These are phyloP conservation scores for Drosophila sulfurigaster DNA, from an alignment of 1,140 invertebrate species.

Conservation along the genomic window DNA sequence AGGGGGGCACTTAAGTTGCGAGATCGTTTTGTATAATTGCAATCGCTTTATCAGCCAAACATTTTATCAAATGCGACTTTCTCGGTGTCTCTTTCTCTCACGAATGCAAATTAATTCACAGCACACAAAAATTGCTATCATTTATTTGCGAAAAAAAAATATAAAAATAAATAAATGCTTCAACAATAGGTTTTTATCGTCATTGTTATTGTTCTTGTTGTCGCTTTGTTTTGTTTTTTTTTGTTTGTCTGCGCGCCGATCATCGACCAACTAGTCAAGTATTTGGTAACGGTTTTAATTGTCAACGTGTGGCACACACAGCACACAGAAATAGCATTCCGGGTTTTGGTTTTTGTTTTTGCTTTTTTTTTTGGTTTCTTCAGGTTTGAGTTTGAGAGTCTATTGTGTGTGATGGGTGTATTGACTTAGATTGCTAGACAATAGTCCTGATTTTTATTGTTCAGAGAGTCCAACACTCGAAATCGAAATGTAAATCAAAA, in stretches of 20 bases:
- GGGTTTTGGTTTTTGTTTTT: slow-evolving; percentile 9
- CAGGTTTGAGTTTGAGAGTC: slow-evolving; percentile 3
- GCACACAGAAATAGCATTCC: background rate
- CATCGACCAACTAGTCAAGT: slow-evolving; percentile 45
- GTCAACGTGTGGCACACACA: slow-evolving; percentile 46
- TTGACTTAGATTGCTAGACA: slow-evolving; percentile 72
- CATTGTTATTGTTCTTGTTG: slow-evolving; percentile 3
- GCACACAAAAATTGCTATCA: slow-evolving; percentile 2
- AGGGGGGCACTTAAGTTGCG: slow-evolving; percentile 18
- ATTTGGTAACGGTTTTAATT: slow-evolving; percentile 75
- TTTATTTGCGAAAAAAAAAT: slow-evolving; percentile 31
- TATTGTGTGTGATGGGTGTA: slow-evolving; percentile 53
- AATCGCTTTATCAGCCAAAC: background rate
- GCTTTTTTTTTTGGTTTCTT: slow-evolving; percentile 19
- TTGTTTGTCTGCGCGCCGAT: slow-evolving; percentile 5
- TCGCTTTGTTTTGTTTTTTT: slow-evolving; percentile 4
- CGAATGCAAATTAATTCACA: slow-evolving; percentile 26
- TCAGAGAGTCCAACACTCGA: slow-evolving; percentile 20
- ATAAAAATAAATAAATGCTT: slow-evolving; percentile 60
- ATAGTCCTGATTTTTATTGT: slow-evolving; percentile 75
- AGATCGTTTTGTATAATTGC: slow-evolving; percentile 29
- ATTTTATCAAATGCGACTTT: slow-evolving; percentile 3
- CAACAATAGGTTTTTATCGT: slow-evolving; percentile 11
- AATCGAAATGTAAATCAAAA: slow-evolving; percentile 6
- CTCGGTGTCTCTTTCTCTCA: background rate